These are phyloP conservation scores for Cephalotes varians DNA, from an alignment of 2,888 invertebrate species.

Conservation along the genomic window DNA sequence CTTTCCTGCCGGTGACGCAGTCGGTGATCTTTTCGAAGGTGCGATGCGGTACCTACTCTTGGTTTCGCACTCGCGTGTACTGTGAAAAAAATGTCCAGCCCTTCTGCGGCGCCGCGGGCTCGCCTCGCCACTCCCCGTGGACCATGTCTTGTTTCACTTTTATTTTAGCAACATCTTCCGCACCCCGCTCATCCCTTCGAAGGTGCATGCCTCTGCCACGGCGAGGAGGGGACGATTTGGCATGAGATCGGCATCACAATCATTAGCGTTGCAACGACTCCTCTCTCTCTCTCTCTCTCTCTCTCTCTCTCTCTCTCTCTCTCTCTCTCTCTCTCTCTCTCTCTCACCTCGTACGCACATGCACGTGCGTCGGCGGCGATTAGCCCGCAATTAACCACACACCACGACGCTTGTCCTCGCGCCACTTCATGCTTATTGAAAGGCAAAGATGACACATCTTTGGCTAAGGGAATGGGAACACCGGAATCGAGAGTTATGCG, in stretches of 20 bases:
- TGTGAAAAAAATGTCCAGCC: constrained; percentile 71
- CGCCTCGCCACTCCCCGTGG: constrained; percentile 70
- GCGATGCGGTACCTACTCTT: constrained; percentile 69
- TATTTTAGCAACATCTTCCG: constrained; percentile 81
- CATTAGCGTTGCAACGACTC: constrained; percentile 57
- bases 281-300: background rate
- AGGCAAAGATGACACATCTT: constrained; percentile 27
- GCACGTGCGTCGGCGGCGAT: constrained; percentile 38
- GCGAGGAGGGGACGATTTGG: constrained; percentile 67
- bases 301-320: background rate
- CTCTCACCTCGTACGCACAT: background rate
- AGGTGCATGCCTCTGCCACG: constrained; percentile 46
- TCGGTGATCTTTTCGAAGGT: background rate
- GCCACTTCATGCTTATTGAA: constrained; percentile 48
- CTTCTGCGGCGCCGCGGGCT: constrained; percentile 68
- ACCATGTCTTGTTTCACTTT: constrained; percentile 81
- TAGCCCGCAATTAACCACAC: constrained; percentile 10
- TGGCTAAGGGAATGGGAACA: background rate
- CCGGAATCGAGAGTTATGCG: background rate
- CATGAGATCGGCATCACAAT: constrained; percentile 64
- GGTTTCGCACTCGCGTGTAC: constrained; percentile 76
- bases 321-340: background rate
- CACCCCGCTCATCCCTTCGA: constrained; percentile 66
- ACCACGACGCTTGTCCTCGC: constrained; percentile 47
- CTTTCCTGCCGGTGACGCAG: background rate